A percentile compares a stretch with the other conserved stretches of the same genome.
phyloP scores from a whole-genome alignment of 2,888 invertebrate genomes.

The Ditylenchus weischeri region DNA sequence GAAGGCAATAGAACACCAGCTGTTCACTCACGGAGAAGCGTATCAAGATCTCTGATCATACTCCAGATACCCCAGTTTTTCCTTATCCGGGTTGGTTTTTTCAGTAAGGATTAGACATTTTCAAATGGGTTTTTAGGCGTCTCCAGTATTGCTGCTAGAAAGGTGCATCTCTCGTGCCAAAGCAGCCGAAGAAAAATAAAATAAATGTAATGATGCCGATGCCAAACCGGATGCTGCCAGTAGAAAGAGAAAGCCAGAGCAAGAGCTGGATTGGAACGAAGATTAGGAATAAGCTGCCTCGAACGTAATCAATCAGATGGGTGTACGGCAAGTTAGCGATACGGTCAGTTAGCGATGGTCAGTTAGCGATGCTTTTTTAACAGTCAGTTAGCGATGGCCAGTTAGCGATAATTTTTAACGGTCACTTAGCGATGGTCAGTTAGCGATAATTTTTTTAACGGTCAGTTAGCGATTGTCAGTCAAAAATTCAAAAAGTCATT shows the following conservation, averaged over 20 bases:
- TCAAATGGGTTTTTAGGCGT: neutral
- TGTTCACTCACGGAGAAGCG: constrained; percentile 42
- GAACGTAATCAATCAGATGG: too few species aligned
- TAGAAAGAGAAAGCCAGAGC: constrained; percentile 9
- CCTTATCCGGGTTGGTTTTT: constrained; percentile 36
- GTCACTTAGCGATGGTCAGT: too few species aligned
- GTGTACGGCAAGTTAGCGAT: too few species aligned
- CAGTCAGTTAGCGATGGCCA: too few species aligned
- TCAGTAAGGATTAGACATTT: neutral
- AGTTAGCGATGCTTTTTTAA: too few species aligned
- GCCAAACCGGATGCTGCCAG: neutral
- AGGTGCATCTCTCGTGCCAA: neutral
- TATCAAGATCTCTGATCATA: constrained; percentile 51
- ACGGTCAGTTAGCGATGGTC: too few species aligned
- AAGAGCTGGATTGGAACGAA: neutral
- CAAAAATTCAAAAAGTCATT: too few species aligned
- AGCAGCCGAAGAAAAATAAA: neutral
- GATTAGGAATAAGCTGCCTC: too few species aligned
- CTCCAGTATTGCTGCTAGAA: constrained; percentile 5
- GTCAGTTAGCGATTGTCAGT: too few species aligned
- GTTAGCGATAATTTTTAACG: too few species aligned
- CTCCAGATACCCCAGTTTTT: constrained; percentile 53
- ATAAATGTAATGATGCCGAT: neutral
- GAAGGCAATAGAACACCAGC: constrained; percentile 8
- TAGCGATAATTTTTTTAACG: too few species aligned